Percentiles rank a stretch among this genome's conserved stretches.
Evolutionary conservation across 1,140 invertebrate genomes (phyloP).

Genomic region (Bombus confusus): DNA sequence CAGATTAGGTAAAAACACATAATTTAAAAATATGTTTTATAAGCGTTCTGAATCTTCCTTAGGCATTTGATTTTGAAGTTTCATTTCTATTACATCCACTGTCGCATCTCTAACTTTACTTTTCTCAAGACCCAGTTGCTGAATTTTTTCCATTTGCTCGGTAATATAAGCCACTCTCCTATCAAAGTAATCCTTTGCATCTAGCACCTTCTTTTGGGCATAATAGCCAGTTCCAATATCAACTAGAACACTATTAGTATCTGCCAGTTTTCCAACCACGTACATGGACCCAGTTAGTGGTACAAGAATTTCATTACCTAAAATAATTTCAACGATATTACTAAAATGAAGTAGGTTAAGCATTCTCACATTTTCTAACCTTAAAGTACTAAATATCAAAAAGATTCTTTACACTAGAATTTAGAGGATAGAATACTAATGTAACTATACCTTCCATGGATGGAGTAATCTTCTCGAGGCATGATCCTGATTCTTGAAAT

Average conservation of each 20-base stretch:
- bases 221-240: constrained; percentile 98
- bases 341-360: neutral
- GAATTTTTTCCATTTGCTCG: constrained; percentile 97
- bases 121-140: constrained; percentile 92
- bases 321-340: constrained; percentile 8
- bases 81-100: constrained; percentile 87
- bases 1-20: constrained; percentile 6
- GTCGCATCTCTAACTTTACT: constrained; percentile 92
- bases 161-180: constrained; percentile 95
- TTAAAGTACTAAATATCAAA: constrained; percentile 38
- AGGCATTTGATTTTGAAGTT: constrained; percentile 80
- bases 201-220: constrained; percentile 92
- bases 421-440: neutral
- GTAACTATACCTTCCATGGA: constrained; percentile 85
- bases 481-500: constrained; percentile 93
- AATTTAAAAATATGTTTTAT: constrained; percentile 43
- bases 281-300: constrained; percentile 97
- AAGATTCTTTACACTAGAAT: neutral
- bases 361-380: constrained; percentile 63
- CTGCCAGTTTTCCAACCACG: constrained; percentile 92
- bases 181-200: constrained; percentile 95
- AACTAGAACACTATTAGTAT: constrained; percentile 92
- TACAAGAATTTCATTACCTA: constrained; percentile 90
- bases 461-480: constrained; percentile 90
- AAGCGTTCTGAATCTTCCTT: constrained; percentile 63